Evolutionary conservation across 2,888 invertebrate genomes (phyloP).

Genomic region (Callimorpha dominula): DNA sequence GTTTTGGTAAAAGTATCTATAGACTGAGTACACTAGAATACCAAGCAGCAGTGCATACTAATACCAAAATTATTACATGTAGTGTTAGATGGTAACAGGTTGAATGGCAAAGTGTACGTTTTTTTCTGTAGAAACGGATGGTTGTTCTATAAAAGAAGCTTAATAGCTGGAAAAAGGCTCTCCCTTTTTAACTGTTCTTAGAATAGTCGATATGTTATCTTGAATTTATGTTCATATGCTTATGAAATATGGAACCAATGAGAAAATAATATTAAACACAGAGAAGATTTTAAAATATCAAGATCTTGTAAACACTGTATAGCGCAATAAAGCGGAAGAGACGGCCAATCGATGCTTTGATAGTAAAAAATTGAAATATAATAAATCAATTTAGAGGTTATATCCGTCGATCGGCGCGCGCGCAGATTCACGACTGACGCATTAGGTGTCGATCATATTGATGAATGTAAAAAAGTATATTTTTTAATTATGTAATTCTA

Average conservation of each 20-base stretch:
- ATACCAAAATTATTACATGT: no score
- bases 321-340: slow-evolving; percentile 62
- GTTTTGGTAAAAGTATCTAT: no score
- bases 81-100: no score
- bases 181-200: no score
- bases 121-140: no score
- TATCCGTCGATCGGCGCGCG: slow-evolving; percentile 63
- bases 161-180: neutral
- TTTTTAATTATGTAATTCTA: neutral
- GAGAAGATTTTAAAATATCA: neutral
- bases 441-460: slow-evolving; percentile 47
- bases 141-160: neutral
- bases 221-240: no score
- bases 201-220: no score
- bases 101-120: no score
- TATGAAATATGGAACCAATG: no score
- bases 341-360: slow-evolving; percentile 52
- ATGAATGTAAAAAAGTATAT: slow-evolving; percentile 26
- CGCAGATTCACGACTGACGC: slow-evolving; percentile 62
- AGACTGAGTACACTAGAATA: no score
- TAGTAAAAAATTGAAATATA: slow-evolving; percentile 71
- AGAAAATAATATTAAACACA: neutral
- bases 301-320: slow-evolving; percentile 23
- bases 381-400: slow-evolving; percentile 75
- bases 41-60: no score